These are phyloP conservation scores for Brevimyrus niger DNA, from an alignment of 2,113 vertebrate species.

Conservation along the genomic window DNA sequence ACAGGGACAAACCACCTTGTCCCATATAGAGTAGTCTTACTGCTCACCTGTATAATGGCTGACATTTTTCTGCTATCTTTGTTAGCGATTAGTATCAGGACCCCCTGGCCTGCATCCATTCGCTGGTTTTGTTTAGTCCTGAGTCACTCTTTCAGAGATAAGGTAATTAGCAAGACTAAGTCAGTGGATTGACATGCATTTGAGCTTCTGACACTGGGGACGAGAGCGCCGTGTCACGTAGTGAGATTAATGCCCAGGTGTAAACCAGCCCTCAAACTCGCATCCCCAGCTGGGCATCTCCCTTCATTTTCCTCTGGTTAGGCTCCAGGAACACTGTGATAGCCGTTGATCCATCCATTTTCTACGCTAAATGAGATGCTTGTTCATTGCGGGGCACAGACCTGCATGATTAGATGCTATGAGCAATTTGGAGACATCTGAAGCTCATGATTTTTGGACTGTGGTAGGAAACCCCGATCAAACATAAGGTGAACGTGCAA, in stretches of 20 bases:
- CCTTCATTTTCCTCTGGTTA: not conserved
- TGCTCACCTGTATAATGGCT: not conserved
- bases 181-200: not conserved
- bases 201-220: not conserved
- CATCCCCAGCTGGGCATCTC: not conserved
- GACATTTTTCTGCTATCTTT: not conserved
- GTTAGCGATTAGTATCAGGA: not conserved
- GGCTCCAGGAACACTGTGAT: not conserved
- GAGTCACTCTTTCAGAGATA: not conserved
- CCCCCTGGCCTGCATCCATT: not conserved
- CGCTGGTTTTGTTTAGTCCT: not conserved
- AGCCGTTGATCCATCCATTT: not conserved
- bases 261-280: not conserved
- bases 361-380: not conserved
- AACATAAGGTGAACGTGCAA: not conserved
- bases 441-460: not conserved
- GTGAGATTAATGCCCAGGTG: not conserved
- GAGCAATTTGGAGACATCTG: not conserved
- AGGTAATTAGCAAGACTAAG: slow-evolving; percentile 2
- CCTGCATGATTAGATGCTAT: not conserved
- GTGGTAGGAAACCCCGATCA: not conserved
- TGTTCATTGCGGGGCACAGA: not conserved
- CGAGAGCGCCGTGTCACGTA: too few species aligned
- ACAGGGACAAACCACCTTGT: not conserved
- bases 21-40: not conserved